Evolutionary conservation across 2,797 vertebrate species (phyloP).

Genomic region (Huso huso): DNA sequence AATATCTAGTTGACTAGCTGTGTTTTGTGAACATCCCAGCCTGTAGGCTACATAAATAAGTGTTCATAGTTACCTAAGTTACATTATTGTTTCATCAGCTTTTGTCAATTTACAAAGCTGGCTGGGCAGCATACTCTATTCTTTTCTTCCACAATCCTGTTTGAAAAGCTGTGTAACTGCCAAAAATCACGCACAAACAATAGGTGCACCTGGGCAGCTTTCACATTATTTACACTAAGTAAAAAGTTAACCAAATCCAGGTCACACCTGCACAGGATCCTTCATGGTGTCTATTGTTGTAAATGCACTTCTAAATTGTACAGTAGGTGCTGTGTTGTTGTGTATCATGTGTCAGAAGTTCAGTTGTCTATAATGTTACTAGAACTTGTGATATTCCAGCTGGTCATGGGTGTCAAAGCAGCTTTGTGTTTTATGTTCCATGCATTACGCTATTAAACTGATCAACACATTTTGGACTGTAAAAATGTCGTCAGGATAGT

Average conservation of each 20-base stretch:
- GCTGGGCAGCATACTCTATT: background rate
- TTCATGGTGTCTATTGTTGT: conserved; percentile 58
- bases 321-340: conserved; percentile 39
- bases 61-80: conserved; percentile 5
- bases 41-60: conserved; percentile 13
- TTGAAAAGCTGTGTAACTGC: conserved; percentile 49
- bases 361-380: conserved; percentile 11
- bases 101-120: conserved; percentile 9
- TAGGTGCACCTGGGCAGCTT: conserved; percentile 66
- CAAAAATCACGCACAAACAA: conserved; percentile 66
- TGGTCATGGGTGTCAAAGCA: conserved; percentile 12
- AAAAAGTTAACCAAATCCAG: conserved; percentile 63
- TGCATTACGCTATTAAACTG: background rate
- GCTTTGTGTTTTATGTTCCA: background rate
- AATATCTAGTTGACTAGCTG: conserved; percentile 10
- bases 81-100: conserved; percentile 7
- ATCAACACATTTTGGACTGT: background rate
- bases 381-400: conserved; percentile 10
- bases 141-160: conserved; percentile 17
- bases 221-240: conserved; percentile 59
- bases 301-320: conserved; percentile 48
- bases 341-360: conserved; percentile 27
- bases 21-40: conserved; percentile 13
- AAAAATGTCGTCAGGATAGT: too few relatives aligned
- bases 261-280: conserved; percentile 64